Conservation (phyloP, 92 coral and sea anemone species). For the Paragorgia papillata region DNA sequence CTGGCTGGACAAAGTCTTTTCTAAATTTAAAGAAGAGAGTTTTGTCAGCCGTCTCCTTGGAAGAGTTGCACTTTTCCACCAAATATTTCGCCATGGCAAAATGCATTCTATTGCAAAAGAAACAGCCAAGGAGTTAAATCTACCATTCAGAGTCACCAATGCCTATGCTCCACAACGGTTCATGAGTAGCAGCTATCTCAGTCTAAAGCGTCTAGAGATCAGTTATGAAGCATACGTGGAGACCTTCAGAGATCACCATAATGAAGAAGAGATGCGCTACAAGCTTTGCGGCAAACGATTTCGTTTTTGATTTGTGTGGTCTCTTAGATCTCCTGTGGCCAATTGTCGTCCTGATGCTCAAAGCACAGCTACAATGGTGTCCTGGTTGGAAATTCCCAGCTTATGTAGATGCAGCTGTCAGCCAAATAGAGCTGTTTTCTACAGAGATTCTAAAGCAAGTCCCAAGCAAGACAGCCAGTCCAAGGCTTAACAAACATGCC, state of each 20-base stretch:
- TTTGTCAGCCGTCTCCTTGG: conserved; percentile 31
- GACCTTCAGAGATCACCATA: conserved; percentile 26
- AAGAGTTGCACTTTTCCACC: no score
- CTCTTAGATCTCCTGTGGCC: conserved; percentile 20
- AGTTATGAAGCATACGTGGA: conserved; percentile 34
- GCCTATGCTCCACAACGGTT: conserved; percentile 31
- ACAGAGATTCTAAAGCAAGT: conserved; percentile 7
- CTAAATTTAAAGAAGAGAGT: conserved; percentile 21
- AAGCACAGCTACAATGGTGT: conserved; percentile 31
- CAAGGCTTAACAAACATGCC: conserved; percentile 27
- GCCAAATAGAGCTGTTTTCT: conserved; percentile 35
- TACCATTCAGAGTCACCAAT: conserved; percentile 31
- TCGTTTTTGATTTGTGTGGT: conserved; percentile 33
- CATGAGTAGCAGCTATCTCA: conserved; percentile 33
- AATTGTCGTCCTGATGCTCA: conserved; percentile 25
- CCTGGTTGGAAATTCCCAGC: conserved; percentile 41
- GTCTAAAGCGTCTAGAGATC: conserved; percentile 32
- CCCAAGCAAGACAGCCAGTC: conserved; percentile 25
- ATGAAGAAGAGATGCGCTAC: conserved; percentile 34
- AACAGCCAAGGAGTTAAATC: conserved; percentile 22
- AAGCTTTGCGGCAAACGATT: conserved; percentile 29
- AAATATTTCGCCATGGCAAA: no score
- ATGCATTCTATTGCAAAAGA: conserved; percentile 35
- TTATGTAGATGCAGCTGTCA: conserved; percentile 6
- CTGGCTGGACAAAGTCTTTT: conserved; percentile 8